Evolutionary conservation across 2,888 invertebrate genomes (phyloP), one percentile per base, ranked within the genome.

Genomic region (Anoplius nigerrimus): DNA sequence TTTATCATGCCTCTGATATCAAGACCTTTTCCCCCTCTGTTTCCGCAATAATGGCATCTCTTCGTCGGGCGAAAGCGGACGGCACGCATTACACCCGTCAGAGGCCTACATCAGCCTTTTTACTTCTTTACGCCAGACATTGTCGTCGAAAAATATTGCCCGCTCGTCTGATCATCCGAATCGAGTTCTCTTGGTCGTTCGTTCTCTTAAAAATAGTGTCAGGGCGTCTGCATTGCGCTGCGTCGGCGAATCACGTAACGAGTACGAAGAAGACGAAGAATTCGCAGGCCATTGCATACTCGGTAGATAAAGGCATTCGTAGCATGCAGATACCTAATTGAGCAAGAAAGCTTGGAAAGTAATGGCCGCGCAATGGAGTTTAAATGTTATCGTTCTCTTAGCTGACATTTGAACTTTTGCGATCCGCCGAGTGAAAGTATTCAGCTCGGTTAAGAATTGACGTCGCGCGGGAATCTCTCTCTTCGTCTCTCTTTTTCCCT

Each of bases 371-470:
- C 53, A 66, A 71, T 62, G 18, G 53, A 54, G 59, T 64, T 67
- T 69, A 76, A 79, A 72, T 72, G 78, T 74, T 78, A 71, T 57
- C 66, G 34, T 69, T 68, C 54, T 48, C 56, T 66, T 45, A 34
- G 46, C 58, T 70, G 79, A 75, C 79, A 63, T 72, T 78, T 74
- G 71, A 79, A 76, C 76, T 74, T 70, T 62, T 42, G 63, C 51
- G 66, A 66, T 72, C 64, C 52, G 63, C 55, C 58, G 27, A 71
- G 79, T 76, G 76, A 78, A 78, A 78, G 76, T 74, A 65, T 66
- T 55, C 64, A 42, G 51, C 58, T 54, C 46, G 48, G 61, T 58
- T 48, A 24, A 53, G 65, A 57, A 27, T 0, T 48, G 48, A 56
- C 20, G 43, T 59, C 24, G n/a, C 24, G 18, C 15, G 34, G 34